Conservation (phyloP, 2,113 vertebrate species). For the Geococcyx californianus region DNA sequence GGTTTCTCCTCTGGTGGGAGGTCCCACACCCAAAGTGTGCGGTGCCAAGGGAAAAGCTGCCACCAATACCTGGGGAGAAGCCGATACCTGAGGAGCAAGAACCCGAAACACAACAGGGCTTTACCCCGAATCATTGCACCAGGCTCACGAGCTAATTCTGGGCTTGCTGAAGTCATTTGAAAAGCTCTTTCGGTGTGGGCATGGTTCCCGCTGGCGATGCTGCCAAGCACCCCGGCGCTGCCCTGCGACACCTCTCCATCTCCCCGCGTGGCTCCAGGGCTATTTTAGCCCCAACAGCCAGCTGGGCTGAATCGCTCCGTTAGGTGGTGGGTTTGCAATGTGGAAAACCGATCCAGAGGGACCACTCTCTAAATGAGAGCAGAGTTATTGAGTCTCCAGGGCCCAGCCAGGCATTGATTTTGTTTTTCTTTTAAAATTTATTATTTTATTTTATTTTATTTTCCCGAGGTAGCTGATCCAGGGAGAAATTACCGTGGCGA, state of each 20-base stretch:
- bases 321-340: not conserved
- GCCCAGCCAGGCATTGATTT: not conserved
- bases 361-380: not conserved
- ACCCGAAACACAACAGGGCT: not conserved
- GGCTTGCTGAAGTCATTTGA: not conserved
- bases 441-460: not conserved
- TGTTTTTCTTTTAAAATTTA: not conserved
- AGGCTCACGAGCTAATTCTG: not conserved
- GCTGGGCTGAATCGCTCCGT: conserved; percentile 21
- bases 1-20: not conserved
- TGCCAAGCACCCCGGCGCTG: not conserved
- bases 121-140: not conserved
- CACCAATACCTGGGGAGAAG: not conserved
- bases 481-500: not conserved
- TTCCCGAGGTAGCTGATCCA: not conserved
- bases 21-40: not conserved
- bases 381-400: not conserved
- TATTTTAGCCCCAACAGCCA: conserved; percentile 21
- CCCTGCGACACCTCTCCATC: not conserved
- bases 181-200: not conserved
- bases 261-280: not conserved
- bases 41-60: not conserved
- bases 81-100: not conserved
- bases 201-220: not conserved
- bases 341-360: not conserved